Percentiles rank a stretch among this genome's conserved stretches.
phyloP scores from a whole-genome alignment of 2,888 invertebrate genomes.

The Nomada hirtipes region DNA sequence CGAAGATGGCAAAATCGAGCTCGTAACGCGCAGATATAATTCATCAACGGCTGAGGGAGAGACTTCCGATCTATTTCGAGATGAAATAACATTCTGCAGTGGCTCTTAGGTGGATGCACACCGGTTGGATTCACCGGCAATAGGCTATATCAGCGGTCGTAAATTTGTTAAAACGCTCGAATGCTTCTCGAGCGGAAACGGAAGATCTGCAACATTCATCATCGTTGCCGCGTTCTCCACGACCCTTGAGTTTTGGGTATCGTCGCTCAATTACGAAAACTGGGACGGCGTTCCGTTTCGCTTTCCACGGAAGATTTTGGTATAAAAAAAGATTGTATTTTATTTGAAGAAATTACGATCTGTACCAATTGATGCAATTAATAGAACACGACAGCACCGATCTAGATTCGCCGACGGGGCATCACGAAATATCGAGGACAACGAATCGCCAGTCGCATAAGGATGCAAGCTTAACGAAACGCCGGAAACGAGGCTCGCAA shows the following conservation, averaged over 20 bases:
- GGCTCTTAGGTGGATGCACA: slow-evolving; percentile 16
- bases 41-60: slow-evolving; percentile 28
- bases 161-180: slow-evolving; percentile 30
- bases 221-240: neutral
- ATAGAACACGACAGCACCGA: too few species aligned
- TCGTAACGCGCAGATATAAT: slow-evolving; percentile 16
- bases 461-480: neutral
- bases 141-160: slow-evolving; percentile 21
- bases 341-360: too few species aligned
- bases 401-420: too few species aligned
- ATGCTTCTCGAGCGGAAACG: slow-evolving; percentile 32
- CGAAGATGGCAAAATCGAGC: slow-evolving; percentile 16
- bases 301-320: too few species aligned
- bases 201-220: slow-evolving; percentile 14
- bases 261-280: neutral
- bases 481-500: neutral
- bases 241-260: neutral
- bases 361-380: too few species aligned
- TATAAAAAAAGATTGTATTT: too few species aligned
- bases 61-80: slow-evolving; percentile 45
- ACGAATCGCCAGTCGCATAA: too few species aligned
- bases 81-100: slow-evolving; percentile 48
- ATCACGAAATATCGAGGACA: too few species aligned
- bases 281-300: too few species aligned
- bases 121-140: slow-evolving; percentile 2